Evolutionary conservation across 2,797 vertebrate genomes (phyloP).

Genomic region (Picus viridis): DNA sequence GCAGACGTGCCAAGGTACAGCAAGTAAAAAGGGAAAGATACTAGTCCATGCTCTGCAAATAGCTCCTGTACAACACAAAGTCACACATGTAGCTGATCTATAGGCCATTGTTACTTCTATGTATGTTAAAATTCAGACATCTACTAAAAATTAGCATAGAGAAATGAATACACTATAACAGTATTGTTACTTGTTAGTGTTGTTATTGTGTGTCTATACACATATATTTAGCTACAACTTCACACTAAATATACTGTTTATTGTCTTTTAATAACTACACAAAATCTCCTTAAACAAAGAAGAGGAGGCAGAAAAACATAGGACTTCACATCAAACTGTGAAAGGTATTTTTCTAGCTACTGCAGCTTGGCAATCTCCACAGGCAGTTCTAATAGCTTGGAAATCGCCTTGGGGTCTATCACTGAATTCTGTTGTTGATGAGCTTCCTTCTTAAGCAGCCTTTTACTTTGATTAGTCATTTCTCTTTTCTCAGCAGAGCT

Average conservation of each 20-base stretch:
- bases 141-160: background rate
- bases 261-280: background rate
- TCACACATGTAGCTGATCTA: background rate
- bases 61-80: background rate
- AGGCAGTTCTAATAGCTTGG: constrained; percentile 51
- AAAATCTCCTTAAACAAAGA: background rate
- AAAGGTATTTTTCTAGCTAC: constrained; percentile 13
- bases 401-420: constrained; percentile 36
- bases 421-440: constrained; percentile 31
- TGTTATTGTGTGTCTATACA: background rate
- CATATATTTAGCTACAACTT: background rate
- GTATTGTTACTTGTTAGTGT: background rate
- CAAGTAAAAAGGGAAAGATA: background rate
- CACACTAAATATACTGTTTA: background rate
- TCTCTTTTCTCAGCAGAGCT: background rate
- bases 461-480: constrained; percentile 32
- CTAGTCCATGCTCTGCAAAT: background rate
- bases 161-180: background rate
- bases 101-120: background rate
- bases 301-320: background rate
- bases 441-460: constrained; percentile 27
- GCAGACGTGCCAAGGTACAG: background rate
- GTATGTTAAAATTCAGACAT: background rate
- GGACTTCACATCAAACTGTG: constrained; percentile 28
- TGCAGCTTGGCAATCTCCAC: constrained; percentile 48